Evolutionary conservation across 2,797 vertebrate species (phyloP).

Genomic region (Rallus crepitans): DNA sequence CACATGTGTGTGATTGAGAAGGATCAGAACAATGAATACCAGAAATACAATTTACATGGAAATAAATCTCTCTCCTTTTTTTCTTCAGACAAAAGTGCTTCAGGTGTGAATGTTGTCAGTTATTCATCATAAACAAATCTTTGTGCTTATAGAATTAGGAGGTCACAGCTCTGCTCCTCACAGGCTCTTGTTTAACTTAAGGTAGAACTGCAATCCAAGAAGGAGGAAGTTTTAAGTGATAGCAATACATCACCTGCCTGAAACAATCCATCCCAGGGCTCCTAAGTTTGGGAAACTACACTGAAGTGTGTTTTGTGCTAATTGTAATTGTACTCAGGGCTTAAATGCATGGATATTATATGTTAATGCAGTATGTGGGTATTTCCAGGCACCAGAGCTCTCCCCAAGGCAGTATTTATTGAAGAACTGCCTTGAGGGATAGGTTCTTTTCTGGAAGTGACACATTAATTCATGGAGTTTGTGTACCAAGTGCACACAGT

Average conservation of each 20-base stretch:
- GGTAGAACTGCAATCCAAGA: not conserved
- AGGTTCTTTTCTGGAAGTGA: not conserved
- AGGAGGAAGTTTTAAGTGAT: not conserved
- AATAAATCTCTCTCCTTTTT: not conserved
- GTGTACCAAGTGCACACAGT: too few species aligned
- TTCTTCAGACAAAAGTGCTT: not conserved
- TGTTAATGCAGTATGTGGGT: rapidly evolving
- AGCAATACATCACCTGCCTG: not conserved
- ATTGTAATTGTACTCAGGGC: not conserved
- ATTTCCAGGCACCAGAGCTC: not conserved
- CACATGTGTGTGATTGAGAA: not conserved
- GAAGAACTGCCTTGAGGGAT: not conserved
- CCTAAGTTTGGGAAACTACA: not conserved
- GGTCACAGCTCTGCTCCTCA: not conserved
- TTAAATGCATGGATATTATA: not conserved
- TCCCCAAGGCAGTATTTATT: not conserved
- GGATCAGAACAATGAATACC: not conserved
- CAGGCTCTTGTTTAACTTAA: not conserved
- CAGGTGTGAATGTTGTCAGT: not conserved
- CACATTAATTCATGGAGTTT: not conserved
- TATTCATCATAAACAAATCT: not conserved
- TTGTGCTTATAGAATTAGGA: not conserved
- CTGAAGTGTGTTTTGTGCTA: not conserved
- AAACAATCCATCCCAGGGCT: not conserved
- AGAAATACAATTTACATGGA: not conserved